Evolutionary conservation across 2,113 vertebrate genomes (phyloP), one percentile per base, ranked within the genome.

Genomic region (Ptyas mucosa): DNA sequence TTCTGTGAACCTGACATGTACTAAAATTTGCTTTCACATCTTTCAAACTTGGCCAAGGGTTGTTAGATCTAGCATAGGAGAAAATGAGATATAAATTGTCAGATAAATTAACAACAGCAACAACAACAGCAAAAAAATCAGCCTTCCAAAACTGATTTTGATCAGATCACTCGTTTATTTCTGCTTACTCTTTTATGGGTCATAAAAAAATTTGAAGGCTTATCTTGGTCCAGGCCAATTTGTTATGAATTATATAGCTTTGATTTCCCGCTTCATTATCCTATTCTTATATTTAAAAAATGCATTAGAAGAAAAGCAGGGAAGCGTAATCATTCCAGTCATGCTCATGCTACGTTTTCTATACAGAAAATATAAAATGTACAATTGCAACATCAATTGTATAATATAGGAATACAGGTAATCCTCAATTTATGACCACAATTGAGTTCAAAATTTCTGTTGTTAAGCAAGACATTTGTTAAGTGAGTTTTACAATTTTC

Each of bases 231-330:
- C 34, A 86, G 7, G 8, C 8, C n/a, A 81, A 39, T 43, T 52
- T 87, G 57, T 46, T 24, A 24, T n/a, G 46, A 91, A 49, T 87
- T 39, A 91, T 58, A 49, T 23, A 58, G 53, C 14, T 91, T 91
- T 86, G 34, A 58, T 49, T 34, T 93, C 90, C 46, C 88, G 75
- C 92, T 92, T 69, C 93, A 92, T 90, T 91, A 24, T 2, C 64
- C 9, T 85, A 95, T 89, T 58, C n/a, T 89, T 85, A 53, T 53
- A 54, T 49, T 23, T 88, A 91, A 61, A 23, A 89, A 90, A 96
- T 57, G 6, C 8, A 86, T 95, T 64, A 89, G 64, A 94, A 92
- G 93, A 90, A 23, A 55, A 85, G 93, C 90, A 94, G 8, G 3
- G 11, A 87, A 94, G 52, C 23, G 1, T 87, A 52, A 88, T 86